Percentiles rank a stretch among this genome's conserved stretches.
These are phyloP conservation scores for Chrysolina americana DNA, from an alignment of 2,888 invertebrate species.

Conservation along the genomic window DNA sequence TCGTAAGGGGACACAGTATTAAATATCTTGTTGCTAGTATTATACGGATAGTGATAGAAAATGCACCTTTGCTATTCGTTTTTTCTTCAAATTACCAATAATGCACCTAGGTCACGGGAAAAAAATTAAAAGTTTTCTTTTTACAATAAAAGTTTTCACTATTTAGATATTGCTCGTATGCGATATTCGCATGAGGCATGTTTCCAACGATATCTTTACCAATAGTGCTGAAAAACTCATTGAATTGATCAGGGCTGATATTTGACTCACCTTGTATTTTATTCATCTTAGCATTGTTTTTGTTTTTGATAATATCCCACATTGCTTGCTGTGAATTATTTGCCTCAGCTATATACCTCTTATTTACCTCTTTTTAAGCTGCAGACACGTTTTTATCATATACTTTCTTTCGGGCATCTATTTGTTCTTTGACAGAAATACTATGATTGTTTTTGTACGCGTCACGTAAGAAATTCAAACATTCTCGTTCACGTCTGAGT, in stretches of 20 bases:
- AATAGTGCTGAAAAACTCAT: not conserved
- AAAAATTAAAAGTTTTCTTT: not conserved
- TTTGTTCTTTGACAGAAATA: not conserved
- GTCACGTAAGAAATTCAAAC: no score
- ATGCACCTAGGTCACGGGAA: not conserved
- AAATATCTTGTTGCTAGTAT: conserved; percentile 7
- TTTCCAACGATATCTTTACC: not conserved
- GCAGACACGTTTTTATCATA: not conserved
- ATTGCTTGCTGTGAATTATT: not conserved
- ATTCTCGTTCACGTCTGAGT: not conserved
- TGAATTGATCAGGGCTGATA: not conserved
- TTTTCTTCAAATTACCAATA: not conserved
- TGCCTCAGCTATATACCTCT: not conserved
- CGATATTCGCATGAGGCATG: not conserved
- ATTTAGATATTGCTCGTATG: not conserved
- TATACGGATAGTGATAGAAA: not conserved
- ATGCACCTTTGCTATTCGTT: no score
- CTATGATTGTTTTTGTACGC: not conserved
- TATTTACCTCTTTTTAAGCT: not conserved
- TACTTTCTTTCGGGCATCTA: not conserved
- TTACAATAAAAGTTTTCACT: no score
- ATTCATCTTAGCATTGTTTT: not conserved
- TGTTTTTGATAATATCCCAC: not conserved
- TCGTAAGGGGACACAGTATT: conserved; percentile 12
- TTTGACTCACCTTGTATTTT: not conserved